Base-by-base conservation (phyloP, 2,888 invertebrate species). In the Athripsodes cinereus region DNA sequence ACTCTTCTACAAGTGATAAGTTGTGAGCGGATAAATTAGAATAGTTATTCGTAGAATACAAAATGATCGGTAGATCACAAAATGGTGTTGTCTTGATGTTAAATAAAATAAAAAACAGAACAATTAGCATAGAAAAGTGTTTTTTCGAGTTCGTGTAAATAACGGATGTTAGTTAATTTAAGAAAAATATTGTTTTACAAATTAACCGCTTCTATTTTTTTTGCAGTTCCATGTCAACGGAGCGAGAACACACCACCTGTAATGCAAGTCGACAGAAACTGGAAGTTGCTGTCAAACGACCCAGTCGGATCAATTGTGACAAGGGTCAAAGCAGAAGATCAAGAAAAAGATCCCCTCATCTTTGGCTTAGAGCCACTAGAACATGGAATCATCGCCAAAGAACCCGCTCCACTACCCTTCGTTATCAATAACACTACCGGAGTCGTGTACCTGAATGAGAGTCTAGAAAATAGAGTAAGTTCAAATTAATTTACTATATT, bases 381-480 rank as follows among this genome's bases (percentile, higher is more conserved):
- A 34, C 67, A 70, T 47, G 69, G 71, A 53, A 66, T 68, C 46
- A 63, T 64, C 11, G 64, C 61, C 13, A 64, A 52, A 6, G 69
- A 69, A 1, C 76, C 75, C 0, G 73, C 75, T 0, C 76, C 75
- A 0, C 76, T 87, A 20, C 92, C 92, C 1, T 93, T 93, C 70
- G 74, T 79, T 48, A 92, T 94, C 61, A 84, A 93, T 71, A 81
- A 84, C 35, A 74, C 75, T 2, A 87, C 87, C 0, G 93, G 93
- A 26, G 84, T 84, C 3, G 88, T 93, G 53, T 87, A 83, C 66
- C 81, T 92, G 52, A 92, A 91, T 67, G 87, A 91, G 68, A 87
- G 90, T 0, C 78, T 93, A 31, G 72, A 73, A 66, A 88, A 88
- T 69, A 82, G 86, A 79, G 92, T 92, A 76, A 82, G 81, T 73